These are phyloP conservation scores for Dasypolia templi DNA, from an alignment of 2,888 invertebrate genomes.

Conservation along the genomic window DNA sequence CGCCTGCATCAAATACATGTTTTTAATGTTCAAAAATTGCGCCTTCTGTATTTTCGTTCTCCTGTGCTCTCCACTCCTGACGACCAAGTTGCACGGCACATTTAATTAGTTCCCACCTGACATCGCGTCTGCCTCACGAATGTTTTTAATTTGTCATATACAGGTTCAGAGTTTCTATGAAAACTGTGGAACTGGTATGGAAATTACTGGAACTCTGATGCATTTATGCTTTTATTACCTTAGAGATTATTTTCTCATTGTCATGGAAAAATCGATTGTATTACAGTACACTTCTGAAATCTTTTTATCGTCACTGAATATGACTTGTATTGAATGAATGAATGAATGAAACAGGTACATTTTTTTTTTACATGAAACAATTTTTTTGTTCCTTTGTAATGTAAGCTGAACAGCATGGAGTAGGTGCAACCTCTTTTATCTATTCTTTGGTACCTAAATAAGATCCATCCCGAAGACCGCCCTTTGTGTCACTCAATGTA, in stretches of 20 bases:
- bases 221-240: not conserved
- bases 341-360: not conserved
- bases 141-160: slow-evolving; percentile 58
- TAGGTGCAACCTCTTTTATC: not conserved
- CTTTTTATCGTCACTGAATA: not conserved
- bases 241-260: not conserved
- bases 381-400: not conserved
- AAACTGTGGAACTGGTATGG: not conserved
- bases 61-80: slow-evolving; percentile 6
- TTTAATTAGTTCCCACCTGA: slow-evolving; percentile 59
- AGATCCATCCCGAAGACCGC: no score
- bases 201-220: not conserved
- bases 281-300: not conserved
- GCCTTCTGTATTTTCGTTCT: slow-evolving; percentile 26
- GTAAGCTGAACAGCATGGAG: not conserved
- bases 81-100: slow-evolving; percentile 48
- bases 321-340: not conserved
- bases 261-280: not conserved
- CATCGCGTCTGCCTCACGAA: slow-evolving; percentile 39
- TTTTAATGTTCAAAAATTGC: not conserved
- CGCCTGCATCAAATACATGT: no score
- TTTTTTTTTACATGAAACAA: not conserved
- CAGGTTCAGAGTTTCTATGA: slow-evolving; percentile 23
- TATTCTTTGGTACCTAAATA: not conserved
- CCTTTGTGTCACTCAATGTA: no score